Evolutionary conservation across 1,140 invertebrate species (phyloP), one percentile per base, ranked within the genome.

Genomic region (Acromyrmex charruanus): DNA sequence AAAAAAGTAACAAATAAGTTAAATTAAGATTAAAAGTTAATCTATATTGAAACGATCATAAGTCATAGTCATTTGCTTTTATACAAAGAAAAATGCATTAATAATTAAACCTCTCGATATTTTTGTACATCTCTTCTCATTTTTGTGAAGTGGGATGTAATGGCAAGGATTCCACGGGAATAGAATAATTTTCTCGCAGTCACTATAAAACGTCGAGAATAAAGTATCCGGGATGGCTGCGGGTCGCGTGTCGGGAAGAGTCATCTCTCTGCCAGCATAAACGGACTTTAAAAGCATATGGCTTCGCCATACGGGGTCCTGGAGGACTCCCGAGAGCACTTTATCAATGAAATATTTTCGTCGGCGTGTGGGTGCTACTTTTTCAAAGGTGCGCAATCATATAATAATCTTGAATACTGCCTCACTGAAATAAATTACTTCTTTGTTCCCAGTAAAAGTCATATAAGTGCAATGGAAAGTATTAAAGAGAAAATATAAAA

Each of bases 241-340:
- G 92, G 93, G 93, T 93, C 93, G 92, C 93, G 92, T 93, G 92
- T 92, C 92, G 77, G 65, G 28, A 87, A 88, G 87, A 93, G 90
- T 93, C 92, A 93, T 93, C 88, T 93, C 87, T 91, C 91, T 74
- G 86, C 92, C 92, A 92, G 91, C 93, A 93, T 93, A 55, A 69
- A 79, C 44, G 21, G 77, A 86, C 85, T 21, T 69, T 82, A 51
- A 87, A 89, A 93, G 80, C 93, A 93, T 93, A 93, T 93, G 93
- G 92, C 91, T 91, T 87, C 59, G 71, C 87, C 91, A 49, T 85
- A 77, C 59, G 89, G 90, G 86, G 65, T 72, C 35, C 63, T 86
- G 55, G 51, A 89, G 75, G 74, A 85, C 65, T 85, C 80, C 14
- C 72, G 65, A 72, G 28, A 86, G 49, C 18, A 59, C 31, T 59